phyloP scores from a whole-genome alignment of 35 echinoderm and acorn worm genomes.

The Apostichopus californicus region DNA sequence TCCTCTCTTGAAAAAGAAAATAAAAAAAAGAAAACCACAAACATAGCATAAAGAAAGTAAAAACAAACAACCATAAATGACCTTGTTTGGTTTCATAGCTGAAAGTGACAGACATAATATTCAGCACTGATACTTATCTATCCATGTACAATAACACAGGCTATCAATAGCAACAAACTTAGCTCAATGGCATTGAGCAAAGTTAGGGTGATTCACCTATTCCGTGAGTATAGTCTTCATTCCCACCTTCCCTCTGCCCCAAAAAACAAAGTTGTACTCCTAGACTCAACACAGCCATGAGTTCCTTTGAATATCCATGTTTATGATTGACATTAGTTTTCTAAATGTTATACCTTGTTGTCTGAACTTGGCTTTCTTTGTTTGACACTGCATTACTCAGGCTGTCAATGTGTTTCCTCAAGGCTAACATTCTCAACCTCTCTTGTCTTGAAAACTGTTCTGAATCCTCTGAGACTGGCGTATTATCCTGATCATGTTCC shows the following conservation, averaged over 20 bases:
- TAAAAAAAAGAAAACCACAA: neutral
- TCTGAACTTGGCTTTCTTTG: constrained; percentile 69
- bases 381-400: constrained; percentile 65
- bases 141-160: too few species aligned
- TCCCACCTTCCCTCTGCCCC: too few species aligned
- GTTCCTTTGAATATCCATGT: neutral
- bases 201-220: too few species aligned
- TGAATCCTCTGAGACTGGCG: constrained; percentile 24
- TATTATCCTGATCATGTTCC: constrained; percentile 52
- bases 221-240: too few species aligned
- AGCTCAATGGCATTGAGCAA: too few species aligned
- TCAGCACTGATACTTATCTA: too few species aligned
- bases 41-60: neutral
- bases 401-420: constrained; percentile 81
- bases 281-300: too few species aligned
- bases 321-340: neutral
- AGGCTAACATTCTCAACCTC: constrained; percentile 80
- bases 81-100: neutral
- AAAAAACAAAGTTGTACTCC: too few species aligned
- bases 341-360: constrained; percentile 70
- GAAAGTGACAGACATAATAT: too few species aligned
- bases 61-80: neutral
- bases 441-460: constrained; percentile 82
- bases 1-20: constrained; percentile 69
- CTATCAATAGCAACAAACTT: too few species aligned